phyloP scores from a whole-genome alignment of 1,140 invertebrate species.

The Tetragonula clypearis region DNA sequence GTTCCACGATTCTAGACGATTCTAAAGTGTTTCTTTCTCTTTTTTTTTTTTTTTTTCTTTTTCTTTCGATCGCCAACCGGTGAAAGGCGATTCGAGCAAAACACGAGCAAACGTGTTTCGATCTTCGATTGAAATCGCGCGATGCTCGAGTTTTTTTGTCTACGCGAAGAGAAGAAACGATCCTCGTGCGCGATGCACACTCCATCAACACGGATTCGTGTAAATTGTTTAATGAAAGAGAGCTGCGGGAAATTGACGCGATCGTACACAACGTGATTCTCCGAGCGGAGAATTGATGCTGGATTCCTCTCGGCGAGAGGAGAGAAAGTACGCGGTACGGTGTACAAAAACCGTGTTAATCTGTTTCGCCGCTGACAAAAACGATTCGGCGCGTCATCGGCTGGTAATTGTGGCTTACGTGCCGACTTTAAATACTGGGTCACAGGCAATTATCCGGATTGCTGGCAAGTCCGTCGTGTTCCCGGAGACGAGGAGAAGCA shows the following conservation, averaged over 20 bases:
- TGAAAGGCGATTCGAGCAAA: constrained; percentile 41
- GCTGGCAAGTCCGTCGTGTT: constrained; percentile 7
- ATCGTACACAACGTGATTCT: neutral
- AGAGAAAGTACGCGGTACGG: constrained; percentile 13
- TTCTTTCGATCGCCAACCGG: neutral
- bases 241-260: neutral
- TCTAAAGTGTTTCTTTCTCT: constrained; percentile 5
- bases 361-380: constrained; percentile 25
- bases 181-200: neutral
- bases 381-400: constrained; percentile 26
- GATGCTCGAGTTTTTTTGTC: neutral
- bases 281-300: neutral
- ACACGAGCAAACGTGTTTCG: neutral
- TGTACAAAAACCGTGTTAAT: constrained; percentile 20
- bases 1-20: constrained; percentile 8
- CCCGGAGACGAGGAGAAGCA: neutral
- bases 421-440: constrained; percentile 21
- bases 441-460: constrained; percentile 18
- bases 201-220: neutral
- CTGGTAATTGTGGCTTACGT: constrained; percentile 20
- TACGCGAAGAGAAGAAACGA: neutral
- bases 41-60: too few species aligned
- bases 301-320: neutral
- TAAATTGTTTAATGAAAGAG: neutral
- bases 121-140: neutral